Base-by-base conservation (phyloP, 2,113 vertebrate species). In the Datnioides undecimradiatus region DNA sequence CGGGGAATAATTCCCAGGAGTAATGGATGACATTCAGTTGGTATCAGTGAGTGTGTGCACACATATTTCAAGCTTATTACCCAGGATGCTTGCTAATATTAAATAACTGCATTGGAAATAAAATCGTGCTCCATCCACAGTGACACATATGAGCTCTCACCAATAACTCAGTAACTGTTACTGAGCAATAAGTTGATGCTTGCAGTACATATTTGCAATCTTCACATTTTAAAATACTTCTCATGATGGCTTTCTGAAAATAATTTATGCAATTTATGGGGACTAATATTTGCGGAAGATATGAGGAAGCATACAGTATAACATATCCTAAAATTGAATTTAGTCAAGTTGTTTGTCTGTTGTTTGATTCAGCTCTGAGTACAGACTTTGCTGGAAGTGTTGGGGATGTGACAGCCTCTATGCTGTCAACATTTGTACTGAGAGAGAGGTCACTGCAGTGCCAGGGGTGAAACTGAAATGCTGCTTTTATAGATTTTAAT, bases 401-500 rank as follows among this genome's bases (percentile, higher is more conserved):
- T 17, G 9, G 27, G 8, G 65, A 33, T 54, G 34, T 43, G 27
- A 43, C 62, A 14, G 34, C 46, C 25, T 55, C 25, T 25, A 70
- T 62, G 21, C 31, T 46, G 64, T 67, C 38, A 48, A 16, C 17
- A 12, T 73, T 57, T 25, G 19, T 27, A 19, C 31, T 3, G 54
- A 33, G 25, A 41, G 13, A 2, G 8, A 60, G 46, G 64, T 59
- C 45, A 21, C 12, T 19, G 27, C 27, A 11, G 7, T 23, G 21
- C 27, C 16, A 34, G 31, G 29, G 69, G 62, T 34, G 31, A 73
- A 64, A 65, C 8, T 9, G 34, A 66, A 54, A 48, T 31, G 46
- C 38, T 31, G n/a, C n/a, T 17, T 40, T 29, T 52, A 73, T 65
- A 21, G 68, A 73, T 65, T 54, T 66, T 31, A 78, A 62, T 52